These are phyloP conservation scores for Peromyscus nudipes DNA, from an alignment of 2,797 vertebrate species.

Conservation along the genomic window DNA sequence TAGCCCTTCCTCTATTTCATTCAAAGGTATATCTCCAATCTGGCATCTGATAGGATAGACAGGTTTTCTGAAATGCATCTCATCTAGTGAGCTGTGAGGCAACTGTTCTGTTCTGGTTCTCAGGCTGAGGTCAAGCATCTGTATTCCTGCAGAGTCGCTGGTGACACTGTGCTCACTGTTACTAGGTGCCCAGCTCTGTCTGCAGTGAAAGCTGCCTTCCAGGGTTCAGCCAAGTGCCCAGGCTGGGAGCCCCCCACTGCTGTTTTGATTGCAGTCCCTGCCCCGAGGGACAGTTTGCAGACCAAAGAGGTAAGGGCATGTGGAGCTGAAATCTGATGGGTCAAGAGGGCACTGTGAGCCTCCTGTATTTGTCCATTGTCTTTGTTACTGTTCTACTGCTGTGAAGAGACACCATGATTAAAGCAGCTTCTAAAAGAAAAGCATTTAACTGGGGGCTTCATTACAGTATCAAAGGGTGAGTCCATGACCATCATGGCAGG, in stretches of 20 bases:
- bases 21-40: neutral
- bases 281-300: too few relatives aligned
- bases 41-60: neutral
- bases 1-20: too few relatives aligned
- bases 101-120: neutral
- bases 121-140: neutral
- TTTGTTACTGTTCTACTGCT: neutral
- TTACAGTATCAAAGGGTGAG: neutral
- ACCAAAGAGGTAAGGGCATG: constrained; percentile 80
- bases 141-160: neutral
- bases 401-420: neutral
- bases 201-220: too few relatives aligned
- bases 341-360: too few relatives aligned
- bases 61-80: neutral
- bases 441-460: too few relatives aligned
- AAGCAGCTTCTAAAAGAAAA: neutral
- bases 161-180: too few relatives aligned
- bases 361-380: neutral
- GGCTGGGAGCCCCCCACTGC: too few relatives aligned
- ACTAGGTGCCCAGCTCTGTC: too few relatives aligned
- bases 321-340: neutral
- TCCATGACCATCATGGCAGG: too few relatives aligned
- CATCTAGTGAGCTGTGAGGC: neutral
- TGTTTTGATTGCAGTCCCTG: too few relatives aligned
- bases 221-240: too few relatives aligned